Percentiles rank a stretch among this genome's conserved stretches.
Evolutionary conservation across 2,113 vertebrate species (phyloP).

Genomic region (Rattus norvegicus): GRCr8 NC_086020.1:34691001-34691500

Average conservation of each 20-base stretch:
- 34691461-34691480: no score
- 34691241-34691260: neutral
- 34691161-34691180: neutral
- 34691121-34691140: neutral
- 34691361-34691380: neutral
- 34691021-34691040: conserved; percentile 54
- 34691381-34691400: neutral
- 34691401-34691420: conserved; percentile 31
- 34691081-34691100: conserved; percentile 22
- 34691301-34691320: neutral
- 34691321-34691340: neutral
- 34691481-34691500: no score
- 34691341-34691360: conserved; percentile 8
- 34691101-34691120: neutral
- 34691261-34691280: neutral
- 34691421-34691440: neutral
- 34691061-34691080: neutral
- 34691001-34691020: neutral
- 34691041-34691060: neutral
- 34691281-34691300: neutral
- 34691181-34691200: neutral
- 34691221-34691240: neutral
- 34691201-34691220: neutral
- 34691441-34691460: neutral
- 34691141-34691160: neutral